Base-by-base conservation (phyloP, 2,888 invertebrate genomes). In the Trachelus stipa region DNA sequence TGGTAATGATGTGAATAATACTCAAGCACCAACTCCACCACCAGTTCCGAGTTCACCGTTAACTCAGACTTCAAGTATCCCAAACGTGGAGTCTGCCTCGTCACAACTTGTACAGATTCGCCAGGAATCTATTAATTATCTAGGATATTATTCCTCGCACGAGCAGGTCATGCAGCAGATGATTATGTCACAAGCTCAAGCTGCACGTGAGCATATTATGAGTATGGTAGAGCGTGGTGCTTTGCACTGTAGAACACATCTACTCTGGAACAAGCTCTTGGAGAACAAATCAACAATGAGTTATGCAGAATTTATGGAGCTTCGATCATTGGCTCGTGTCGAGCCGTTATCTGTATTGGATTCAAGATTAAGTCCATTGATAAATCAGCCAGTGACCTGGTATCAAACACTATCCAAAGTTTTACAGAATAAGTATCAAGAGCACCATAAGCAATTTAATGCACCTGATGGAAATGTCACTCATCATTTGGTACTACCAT, bases 231-330 rank as follows among this genome's bases (percentile, higher is more conserved):
- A 93, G 15, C 93, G 93, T 85, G 95, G 95, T 31, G 94, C 94
- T 86, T 92, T 94, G 23, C 94, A 95, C 86, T 96, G 96, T 88
- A 92, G 95, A 75, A 94, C 95, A 68, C 95, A 95, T 89, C 91
- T 94, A n/a, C 91, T 96, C 6, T 96, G 96, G 96, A 94, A 94
- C 83, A 93, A 95, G 85, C 91, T 96, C 77, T 90, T 95, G n/a
- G 92, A 92, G 80, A 93, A 92, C 76, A 88, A 89, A 69, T 92
- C 89, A 79, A 87, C 90, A 73, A 91, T 95, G 87, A 93, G 92
- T 9, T 95, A 93, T 84, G 90, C 90, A 3, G 95, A 96, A 88
- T 95, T 96, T 84, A 91, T 92, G 75, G 95, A 95, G 88, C 90
- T 96, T 74, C 92, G 94, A 83, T 92, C 92, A 34, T 90, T 95